Base-by-base conservation (phyloP, 2,797 vertebrate species). In the Pseudocheirus occidentalis region DNA sequence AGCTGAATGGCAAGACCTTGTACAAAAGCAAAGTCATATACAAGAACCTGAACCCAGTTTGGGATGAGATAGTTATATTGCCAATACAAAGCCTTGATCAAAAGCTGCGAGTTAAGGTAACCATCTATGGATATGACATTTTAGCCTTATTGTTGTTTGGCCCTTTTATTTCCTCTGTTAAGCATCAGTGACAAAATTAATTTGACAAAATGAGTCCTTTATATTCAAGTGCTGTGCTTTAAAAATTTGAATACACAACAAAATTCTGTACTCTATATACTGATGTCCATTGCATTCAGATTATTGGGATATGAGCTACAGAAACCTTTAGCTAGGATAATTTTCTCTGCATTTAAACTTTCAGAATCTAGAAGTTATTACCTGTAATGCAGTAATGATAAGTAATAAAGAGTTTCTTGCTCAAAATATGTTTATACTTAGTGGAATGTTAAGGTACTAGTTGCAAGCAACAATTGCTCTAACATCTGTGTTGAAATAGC, bases 11-110 rank as follows among this genome's bases (percentile, higher is more conserved):
- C 93, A 99, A 99, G 98, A 99, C 99, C 10, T 98, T 99, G 46
- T 99, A 99, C 97, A 99, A 99, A 99, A 99, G 99, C 97, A 99
- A 99, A 98, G 99, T 99, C 28, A 98, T 99, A 96, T 99, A 99
- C 97, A 99, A 99, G 98, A 99, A 99, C 98, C 97, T 99, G 96
- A 99, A 99, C 96, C 99, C 99, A 1, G 97, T 98, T 27, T 99
- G 99, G 99, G 99, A 99, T 10, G 99, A 99, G 97, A 99, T 98
- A 4, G 99, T 99, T 73, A 99, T 99, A 56, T 98, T 99, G 95
- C 99, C 99, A 0, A 98, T 99, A 57, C 99, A 99, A 92, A 99
- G 99, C 95, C 98, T 99, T 31, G 99, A 99, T 52, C 99, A 99
- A 92, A 98, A 98, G 66, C 98, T 99, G 1, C 99, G 99, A 29